These are phyloP conservation scores for Rhipidura dahli DNA, from an alignment of 2,113 vertebrate species.

Conservation along the genomic window DNA sequence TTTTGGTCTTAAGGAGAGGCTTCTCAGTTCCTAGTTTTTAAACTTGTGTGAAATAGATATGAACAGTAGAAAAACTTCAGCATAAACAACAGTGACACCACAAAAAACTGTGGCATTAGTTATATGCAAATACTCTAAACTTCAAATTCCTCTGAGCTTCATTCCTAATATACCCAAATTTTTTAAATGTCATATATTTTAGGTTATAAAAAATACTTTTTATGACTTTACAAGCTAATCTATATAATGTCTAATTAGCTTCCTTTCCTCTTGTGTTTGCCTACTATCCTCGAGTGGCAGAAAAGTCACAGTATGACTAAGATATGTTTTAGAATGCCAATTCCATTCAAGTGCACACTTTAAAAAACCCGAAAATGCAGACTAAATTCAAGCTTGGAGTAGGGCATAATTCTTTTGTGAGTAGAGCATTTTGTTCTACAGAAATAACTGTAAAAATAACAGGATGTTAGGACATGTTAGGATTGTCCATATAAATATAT, in stretches of 20 bases:
- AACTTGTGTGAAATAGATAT: background rate
- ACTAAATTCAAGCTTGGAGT: background rate
- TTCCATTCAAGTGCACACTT: background rate
- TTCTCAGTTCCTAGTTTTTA: background rate
- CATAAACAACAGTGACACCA: background rate
- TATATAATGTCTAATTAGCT: background rate
- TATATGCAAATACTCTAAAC: background rate
- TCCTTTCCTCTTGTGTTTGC: background rate
- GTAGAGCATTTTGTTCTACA: background rate
- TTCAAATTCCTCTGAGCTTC: background rate
- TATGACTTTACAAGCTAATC: background rate
- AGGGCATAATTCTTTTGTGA: background rate
- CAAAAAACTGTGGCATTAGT: background rate
- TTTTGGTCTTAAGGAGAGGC: background rate
- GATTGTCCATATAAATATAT: slow-evolving; percentile 1
- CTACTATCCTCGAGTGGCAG: background rate
- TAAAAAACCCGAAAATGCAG: background rate
- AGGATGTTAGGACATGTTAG: background rate
- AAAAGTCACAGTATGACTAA: background rate
- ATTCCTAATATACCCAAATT: background rate
- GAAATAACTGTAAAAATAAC: background rate
- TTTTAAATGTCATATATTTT: background rate
- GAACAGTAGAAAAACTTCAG: background rate
- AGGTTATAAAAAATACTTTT: background rate
- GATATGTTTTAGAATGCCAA: background rate